phyloP scores from a whole-genome alignment of 2,113 vertebrate genomes.

The Pao palembangensis region DNA sequence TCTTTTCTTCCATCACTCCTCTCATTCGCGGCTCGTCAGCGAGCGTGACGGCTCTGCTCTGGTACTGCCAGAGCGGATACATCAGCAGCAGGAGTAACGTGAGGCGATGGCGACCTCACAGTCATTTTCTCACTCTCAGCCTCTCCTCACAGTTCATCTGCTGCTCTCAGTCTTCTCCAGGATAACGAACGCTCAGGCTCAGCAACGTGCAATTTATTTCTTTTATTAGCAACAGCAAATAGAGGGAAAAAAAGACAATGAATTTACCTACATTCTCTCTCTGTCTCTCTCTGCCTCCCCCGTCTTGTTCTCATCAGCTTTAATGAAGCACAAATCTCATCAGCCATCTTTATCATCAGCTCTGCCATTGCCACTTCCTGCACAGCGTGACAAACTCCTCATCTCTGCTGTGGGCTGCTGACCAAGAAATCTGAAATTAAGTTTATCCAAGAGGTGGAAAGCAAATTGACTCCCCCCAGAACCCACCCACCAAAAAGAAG shows the following conservation, averaged over 20 bases:
- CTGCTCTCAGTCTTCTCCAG: constrained; percentile 27
- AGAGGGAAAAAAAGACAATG: constrained; percentile 47
- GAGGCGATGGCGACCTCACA: constrained; percentile 31
- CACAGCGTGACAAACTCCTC: constrained; percentile 22
- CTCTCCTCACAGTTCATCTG: constrained; percentile 29
- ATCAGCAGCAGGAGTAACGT: constrained; percentile 33
- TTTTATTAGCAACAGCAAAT: constrained; percentile 69
- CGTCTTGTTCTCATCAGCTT: constrained; percentile 60
- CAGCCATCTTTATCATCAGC: constrained; percentile 60
- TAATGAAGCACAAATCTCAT: constrained; percentile 70
- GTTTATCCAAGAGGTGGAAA: not conserved
- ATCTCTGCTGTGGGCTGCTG: constrained; percentile 19
- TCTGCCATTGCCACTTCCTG: constrained; percentile 42
- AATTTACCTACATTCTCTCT: constrained; percentile 37
- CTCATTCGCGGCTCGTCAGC: constrained; percentile 41
- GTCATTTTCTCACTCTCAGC: constrained; percentile 21
- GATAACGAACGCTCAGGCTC: constrained; percentile 51
- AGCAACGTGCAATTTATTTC: constrained; percentile 59
- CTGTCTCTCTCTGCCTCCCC: constrained; percentile 25
- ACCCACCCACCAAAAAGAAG: too few species aligned
- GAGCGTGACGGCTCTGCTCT: constrained; percentile 28
- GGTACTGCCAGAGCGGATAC: constrained; percentile 18
- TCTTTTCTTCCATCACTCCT: constrained; percentile 8
- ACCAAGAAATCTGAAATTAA: constrained; percentile 13
- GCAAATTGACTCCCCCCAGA: too few species aligned